These are phyloP conservation scores for Tetramorium bicarinatum DNA, from an alignment of 2,888 invertebrate genomes.

Conservation along the genomic window DNA sequence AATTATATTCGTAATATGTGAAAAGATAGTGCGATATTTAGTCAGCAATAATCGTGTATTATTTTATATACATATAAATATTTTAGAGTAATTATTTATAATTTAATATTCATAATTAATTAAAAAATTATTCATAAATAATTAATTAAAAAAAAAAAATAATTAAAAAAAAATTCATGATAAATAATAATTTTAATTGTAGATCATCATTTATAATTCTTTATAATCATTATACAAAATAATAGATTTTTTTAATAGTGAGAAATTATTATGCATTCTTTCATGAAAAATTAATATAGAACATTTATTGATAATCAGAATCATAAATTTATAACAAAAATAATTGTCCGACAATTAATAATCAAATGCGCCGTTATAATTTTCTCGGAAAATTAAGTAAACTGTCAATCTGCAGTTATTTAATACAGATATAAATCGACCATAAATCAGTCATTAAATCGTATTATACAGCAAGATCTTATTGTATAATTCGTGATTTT, in stretches of 20 bases:
- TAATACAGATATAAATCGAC: background rate
- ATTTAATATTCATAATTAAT: background rate
- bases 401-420: background rate
- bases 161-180: no score
- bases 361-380: background rate
- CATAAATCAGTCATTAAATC: background rate
- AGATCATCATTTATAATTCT: background rate
- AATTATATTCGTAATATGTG: background rate
- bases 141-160: no score
- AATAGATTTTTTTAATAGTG: background rate
- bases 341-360: conserved; percentile 2
- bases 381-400: background rate
- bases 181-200: background rate
- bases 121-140: no score
- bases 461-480: background rate
- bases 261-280: background rate
- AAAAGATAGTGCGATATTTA: background rate
- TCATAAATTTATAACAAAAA: background rate
- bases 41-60: background rate
- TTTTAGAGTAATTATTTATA: background rate
- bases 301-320: background rate
- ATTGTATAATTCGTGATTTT: background rate
- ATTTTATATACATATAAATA: background rate
- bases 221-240: background rate
- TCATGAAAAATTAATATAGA: background rate